Evolutionary conservation across 2,797 vertebrate genomes (phyloP).

Genomic region (Arremon aurantiirostris): DNA sequence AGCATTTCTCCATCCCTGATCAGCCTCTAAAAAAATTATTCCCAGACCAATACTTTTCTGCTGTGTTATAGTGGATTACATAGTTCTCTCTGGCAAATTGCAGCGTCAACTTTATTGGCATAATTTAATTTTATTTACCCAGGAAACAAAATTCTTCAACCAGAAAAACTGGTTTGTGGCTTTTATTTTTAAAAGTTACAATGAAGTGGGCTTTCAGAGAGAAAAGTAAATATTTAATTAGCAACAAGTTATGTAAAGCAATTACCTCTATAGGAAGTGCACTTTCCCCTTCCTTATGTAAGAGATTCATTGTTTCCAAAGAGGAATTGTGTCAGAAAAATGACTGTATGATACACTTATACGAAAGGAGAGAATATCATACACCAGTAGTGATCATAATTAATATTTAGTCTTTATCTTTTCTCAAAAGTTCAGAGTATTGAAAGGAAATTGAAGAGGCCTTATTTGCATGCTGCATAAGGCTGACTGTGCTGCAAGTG

Average conservation of each 20-base stretch:
- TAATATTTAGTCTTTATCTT: neutral
- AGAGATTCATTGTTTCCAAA: neutral
- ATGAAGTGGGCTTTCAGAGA: slow-evolving; percentile 13
- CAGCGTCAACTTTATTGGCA: neutral
- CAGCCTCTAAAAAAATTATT: neutral
- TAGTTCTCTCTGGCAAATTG: neutral
- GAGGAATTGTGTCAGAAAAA: neutral
- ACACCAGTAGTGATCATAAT: neutral
- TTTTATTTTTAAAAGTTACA: slow-evolving; percentile 3
- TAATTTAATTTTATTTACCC: slow-evolving; percentile 7
- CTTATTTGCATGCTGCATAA: neutral
- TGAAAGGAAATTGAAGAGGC: neutral
- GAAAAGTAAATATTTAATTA: slow-evolving; percentile 57
- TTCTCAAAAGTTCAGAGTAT: neutral
- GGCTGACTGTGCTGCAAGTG: neutral
- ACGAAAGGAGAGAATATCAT: neutral
- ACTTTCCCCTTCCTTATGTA: neutral
- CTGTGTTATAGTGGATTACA: neutral
- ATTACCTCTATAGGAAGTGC: slow-evolving; percentile 1
- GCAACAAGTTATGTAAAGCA: neutral
- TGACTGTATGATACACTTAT: neutral
- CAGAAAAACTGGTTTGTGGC: slow-evolving; percentile 13
- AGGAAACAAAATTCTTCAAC: slow-evolving; percentile 26
- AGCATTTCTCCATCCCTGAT: neutral
- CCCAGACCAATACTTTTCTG: neutral